phyloP scores from a whole-genome alignment of 2,113 vertebrate species.

The Serinus canaria region DNA sequence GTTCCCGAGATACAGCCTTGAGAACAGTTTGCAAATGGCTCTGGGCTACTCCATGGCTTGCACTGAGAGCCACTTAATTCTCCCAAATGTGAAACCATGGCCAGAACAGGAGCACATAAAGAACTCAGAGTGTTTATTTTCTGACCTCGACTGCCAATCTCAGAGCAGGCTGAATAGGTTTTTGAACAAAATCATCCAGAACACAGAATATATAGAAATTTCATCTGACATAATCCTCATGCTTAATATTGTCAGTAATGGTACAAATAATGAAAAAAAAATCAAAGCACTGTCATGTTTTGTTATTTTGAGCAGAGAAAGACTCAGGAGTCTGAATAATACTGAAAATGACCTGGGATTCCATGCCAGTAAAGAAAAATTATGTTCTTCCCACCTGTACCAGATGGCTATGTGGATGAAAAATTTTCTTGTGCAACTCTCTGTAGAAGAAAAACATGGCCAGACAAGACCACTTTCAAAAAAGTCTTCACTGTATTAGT shows the following conservation, averaged over 20 bases:
- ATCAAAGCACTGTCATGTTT: background rate
- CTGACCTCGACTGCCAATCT: background rate
- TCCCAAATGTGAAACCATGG: background rate
- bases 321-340: background rate
- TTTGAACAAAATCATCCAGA: background rate
- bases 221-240: background rate
- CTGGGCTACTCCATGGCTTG: background rate
- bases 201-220: background rate
- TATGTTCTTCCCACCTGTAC: background rate
- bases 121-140: background rate
- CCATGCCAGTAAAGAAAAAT: background rate
- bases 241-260: background rate
- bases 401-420: background rate
- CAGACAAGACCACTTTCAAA: background rate
- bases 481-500: background rate
- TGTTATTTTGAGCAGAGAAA: background rate
- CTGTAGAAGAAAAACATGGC: background rate
- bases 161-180: background rate
- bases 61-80: background rate
- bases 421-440: background rate
- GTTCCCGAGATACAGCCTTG: background rate
- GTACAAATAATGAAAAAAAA: background rate
- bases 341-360: background rate
- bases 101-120: background rate
- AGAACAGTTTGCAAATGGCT: background rate